Evolutionary conservation across 2,113 vertebrate genomes (phyloP).

Genomic region (Polyodon spathula): DNA sequence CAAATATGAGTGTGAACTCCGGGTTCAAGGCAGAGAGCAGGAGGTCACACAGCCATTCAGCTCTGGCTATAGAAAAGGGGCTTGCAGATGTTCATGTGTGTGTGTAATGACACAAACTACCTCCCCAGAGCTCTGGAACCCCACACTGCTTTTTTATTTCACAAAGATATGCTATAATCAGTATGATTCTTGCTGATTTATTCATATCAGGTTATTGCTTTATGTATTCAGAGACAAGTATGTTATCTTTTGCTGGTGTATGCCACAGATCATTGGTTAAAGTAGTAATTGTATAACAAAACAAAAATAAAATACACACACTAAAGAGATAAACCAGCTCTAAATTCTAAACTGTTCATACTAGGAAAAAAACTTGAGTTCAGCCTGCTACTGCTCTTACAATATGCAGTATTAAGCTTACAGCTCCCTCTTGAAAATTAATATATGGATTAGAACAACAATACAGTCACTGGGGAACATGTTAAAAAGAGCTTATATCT

Average conservation of each 20-base stretch:
- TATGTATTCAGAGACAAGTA: slow-evolving; percentile 92
- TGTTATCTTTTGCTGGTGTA: slow-evolving; percentile 70
- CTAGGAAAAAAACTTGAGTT: slow-evolving; percentile 23
- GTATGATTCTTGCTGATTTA: slow-evolving; percentile 90
- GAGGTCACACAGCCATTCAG: slow-evolving; percentile 85
- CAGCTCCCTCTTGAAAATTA: not conserved
- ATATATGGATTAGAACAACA: too few relatives aligned
- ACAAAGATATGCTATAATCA: slow-evolving; percentile 73
- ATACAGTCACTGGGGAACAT: too few relatives aligned
- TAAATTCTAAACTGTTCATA: slow-evolving; percentile 28
- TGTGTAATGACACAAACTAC: slow-evolving; percentile 71
- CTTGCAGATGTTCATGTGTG: slow-evolving; percentile 82
- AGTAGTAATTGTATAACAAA: slow-evolving; percentile 36
- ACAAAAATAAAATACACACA: slow-evolving; percentile 35
- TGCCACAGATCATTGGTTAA: slow-evolving; percentile 48
- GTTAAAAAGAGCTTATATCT: too few relatives aligned
- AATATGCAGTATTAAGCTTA: not conserved
- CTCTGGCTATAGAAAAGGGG: slow-evolving; percentile 65
- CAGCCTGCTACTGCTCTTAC: not conserved
- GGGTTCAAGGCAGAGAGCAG: slow-evolving; percentile 85
- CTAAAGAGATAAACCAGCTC: slow-evolving; percentile 39
- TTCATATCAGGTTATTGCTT: slow-evolving; percentile 83
- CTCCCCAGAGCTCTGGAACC: slow-evolving; percentile 46
- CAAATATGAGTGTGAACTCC: slow-evolving; percentile 91
- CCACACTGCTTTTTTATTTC: slow-evolving; percentile 40